Base-by-base conservation (phyloP, 2,888 invertebrate genomes). In the Gymnocheta viridis region DNA sequence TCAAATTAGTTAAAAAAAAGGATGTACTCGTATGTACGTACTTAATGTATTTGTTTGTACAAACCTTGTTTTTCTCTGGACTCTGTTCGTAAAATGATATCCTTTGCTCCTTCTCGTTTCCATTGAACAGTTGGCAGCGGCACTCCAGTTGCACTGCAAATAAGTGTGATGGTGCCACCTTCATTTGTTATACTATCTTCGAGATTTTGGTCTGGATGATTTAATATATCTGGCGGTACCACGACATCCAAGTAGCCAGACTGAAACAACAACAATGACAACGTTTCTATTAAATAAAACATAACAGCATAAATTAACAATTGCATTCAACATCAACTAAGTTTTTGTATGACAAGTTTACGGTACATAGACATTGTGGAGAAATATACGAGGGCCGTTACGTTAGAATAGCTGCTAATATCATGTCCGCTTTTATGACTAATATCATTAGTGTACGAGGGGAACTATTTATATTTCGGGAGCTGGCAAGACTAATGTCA, bases 231-330 rank as follows among this genome's bases (percentile, higher is more conserved):
- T 69, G 97, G 97, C 12, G 97, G 96, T 88, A 97, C 96, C 83
- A 96, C 96, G 86, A 98, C 97, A 90, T 96, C 95, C 89, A 98
- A 93, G 89, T 95, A 94, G 84, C 97, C 98, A 93, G 96, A 96
- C 97, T 97, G 92, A 17, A 83, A 74, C 9, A 58, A 74, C n/a
- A 49, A 77, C 29, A 44, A 74, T 47, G 7, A 17, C 4, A 72
- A 47, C 32, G 22, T n/a, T 14, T 17, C 2, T 9, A 47, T 24
- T 29, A 60, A 44, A 22, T 64, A 17, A 24, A 51, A 41, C 29
- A 32, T 22, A 78, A 67, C 6, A 58, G 6, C 14, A 60, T 14
- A 10, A 72, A 32, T 47, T 58, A 44, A 51, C 27, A 60, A 47
- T 72, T 24, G 24, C 5, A 32, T 51, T 32, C 12, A 44, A n/a